Evolutionary conservation across 1,140 invertebrate genomes (phyloP), one percentile per base, ranked within the genome.

Genomic region (Trichonephila inaurata): DNA sequence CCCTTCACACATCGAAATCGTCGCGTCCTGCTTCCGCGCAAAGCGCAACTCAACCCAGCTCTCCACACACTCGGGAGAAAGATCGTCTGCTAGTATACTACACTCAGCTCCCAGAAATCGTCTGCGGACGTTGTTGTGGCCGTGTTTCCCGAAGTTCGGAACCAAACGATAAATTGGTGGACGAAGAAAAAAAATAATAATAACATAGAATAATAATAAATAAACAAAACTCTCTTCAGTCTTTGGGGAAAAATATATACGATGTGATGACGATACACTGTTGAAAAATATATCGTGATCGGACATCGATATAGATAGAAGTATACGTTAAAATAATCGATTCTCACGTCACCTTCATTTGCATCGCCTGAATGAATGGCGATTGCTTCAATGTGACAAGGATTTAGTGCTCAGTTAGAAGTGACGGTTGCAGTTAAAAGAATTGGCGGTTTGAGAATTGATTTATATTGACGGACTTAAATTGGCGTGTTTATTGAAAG

Each of bases 391-490:
- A 81, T 91, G 90, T 91, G 90, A 91, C 90, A 91, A 91, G 90
- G 90, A 91, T 91, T 91, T 91, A 91, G 90, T 91, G 90, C 90
- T 90, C 89, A 81, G 89, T 90, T 90, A 90, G 72, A 44, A 83
- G 72, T 83, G 90, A 91, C 90, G 90, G 90, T 82, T 91, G 64
- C 90, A 91, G 90, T 64, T 51, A 60, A 91, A 69, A 91, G 90
- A 51, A 60, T 83, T 91, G 81, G 77, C 81, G 77, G 90, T 91
- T 91, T 91, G 81, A 83, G 77, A 85, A 89, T 77, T 91, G 61
- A 91, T 91, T 85, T 85, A 91, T 81, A 28, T 64, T 21, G 61
- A 19, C 58, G 8, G 60, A 87, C 85, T 87, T 87, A 61, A 61
- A 87, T 61, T 87, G 85, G 24, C 85, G 40, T 24, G 28, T 28